Conservation (phyloP, 2,113 vertebrate species). For the Cebidichthys violaceus region DNA sequence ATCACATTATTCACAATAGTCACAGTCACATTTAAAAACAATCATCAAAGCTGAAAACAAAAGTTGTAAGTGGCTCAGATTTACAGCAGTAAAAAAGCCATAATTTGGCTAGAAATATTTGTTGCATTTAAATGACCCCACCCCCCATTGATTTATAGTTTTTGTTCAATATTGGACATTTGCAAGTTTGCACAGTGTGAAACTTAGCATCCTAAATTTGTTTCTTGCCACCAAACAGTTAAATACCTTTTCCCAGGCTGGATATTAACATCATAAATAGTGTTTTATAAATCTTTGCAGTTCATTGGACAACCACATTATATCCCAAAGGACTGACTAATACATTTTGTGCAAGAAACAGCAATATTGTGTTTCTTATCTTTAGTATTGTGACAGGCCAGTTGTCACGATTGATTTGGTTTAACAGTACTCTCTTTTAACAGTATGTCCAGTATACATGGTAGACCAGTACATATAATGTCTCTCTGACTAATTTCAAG, state of each 20-base stretch:
- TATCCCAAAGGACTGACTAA: neutral
- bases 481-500: constrained; percentile 46
- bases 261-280: neutral
- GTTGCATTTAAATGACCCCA: neutral
- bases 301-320: neutral
- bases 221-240: neutral
- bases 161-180: neutral
- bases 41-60: neutral
- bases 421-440: constrained; percentile 59
- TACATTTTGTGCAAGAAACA: constrained; percentile 1
- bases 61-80: neutral
- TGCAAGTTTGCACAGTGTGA: neutral
- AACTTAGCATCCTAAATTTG: neutral
- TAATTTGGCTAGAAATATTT: neutral
- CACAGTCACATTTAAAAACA: neutral
- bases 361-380: neutral
- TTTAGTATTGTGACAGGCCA: neutral
- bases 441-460: constrained; percentile 49
- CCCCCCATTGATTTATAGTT: neutral
- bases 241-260: neutral
- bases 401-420: constrained; percentile 28
- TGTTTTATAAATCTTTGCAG: constrained; percentile 13
- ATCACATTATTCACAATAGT: neutral
- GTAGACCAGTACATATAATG: constrained; percentile 41
- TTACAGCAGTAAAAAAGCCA: neutral